Evolutionary conservation across 2,888 invertebrate species (phyloP).

Genomic region (Cremastobaeus sp.): DNA sequence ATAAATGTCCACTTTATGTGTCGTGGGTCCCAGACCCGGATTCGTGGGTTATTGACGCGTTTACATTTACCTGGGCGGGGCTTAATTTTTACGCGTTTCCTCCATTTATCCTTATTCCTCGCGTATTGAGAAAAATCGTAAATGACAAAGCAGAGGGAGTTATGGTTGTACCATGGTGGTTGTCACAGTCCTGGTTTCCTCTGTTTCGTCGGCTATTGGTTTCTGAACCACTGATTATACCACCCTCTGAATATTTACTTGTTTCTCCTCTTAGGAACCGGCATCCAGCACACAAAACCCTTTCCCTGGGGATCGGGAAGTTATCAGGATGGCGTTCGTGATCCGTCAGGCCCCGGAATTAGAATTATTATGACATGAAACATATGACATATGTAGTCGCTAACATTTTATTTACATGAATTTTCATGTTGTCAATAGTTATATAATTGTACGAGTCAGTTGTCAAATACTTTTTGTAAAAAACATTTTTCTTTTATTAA

Average conservation of each 20-base stretch:
- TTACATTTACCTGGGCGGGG: neutral
- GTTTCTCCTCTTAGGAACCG: constrained; percentile 1
- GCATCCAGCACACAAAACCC: constrained; percentile 4
- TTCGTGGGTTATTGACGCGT: neutral
- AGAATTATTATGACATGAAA: too few relatives aligned
- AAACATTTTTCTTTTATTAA: too few relatives aligned
- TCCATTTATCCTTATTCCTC: neutral
- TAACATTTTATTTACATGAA: too few relatives aligned
- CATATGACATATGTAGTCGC: too few relatives aligned
- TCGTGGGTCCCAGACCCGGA: neutral
- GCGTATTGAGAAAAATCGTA: constrained; percentile 2
- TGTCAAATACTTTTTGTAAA: too few relatives aligned
- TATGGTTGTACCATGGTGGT: neutral
- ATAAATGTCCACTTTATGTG: neutral
- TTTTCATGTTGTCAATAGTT: too few relatives aligned
- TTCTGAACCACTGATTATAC: neutral
- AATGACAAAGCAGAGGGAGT: neutral
- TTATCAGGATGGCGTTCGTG: constrained; percentile 5
- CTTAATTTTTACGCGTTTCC: neutral
- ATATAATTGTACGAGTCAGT: too few relatives aligned
- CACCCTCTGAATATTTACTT: neutral
- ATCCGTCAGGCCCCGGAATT: neutral
- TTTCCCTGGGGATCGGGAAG: neutral
- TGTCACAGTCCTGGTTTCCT: constrained; percentile 4
- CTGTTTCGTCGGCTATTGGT: neutral